Percentiles rank a stretch among this genome's conserved stretches.
Evolutionary conservation across 2,888 invertebrate species (phyloP).

Genomic region (Dryomyza anilis): DNA sequence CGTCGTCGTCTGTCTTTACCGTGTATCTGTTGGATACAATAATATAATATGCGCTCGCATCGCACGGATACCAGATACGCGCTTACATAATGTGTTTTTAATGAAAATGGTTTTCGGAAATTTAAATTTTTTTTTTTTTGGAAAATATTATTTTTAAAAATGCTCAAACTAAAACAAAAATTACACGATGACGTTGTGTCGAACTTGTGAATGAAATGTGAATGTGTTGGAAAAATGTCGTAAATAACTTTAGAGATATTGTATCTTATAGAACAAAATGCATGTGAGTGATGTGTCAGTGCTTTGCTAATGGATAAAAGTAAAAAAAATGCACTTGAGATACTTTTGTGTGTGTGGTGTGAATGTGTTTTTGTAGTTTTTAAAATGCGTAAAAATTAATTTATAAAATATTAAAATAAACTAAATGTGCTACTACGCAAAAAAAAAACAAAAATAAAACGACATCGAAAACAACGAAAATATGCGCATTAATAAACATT

Average conservation of each 20-base stretch:
- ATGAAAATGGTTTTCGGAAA: neutral
- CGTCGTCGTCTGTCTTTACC: no score
- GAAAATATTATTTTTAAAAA: neutral
- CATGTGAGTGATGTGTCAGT: no score
- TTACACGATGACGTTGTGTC: neutral
- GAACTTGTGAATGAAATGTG: neutral
- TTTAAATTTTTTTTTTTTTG: neutral
- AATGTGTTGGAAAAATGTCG: constrained; percentile 16
- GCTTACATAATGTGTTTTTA: constrained; percentile 5
- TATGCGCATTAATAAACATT: no score
- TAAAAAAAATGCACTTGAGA: constrained; percentile 8
- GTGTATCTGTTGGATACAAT: neutral
- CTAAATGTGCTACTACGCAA: neutral
- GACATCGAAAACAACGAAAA: neutral
- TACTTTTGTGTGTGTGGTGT: neutral
- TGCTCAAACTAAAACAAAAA: no score
- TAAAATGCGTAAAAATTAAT: no score
- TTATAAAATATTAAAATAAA: no score
- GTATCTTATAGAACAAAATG: neutral
- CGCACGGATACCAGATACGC: neutral
- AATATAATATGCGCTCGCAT: constrained; percentile 7
- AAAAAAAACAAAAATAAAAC: neutral
- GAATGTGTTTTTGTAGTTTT: no score
- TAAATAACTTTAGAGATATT: constrained; percentile 9
- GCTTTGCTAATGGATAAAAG: no score